phyloP scores from a whole-genome alignment of 2,888 invertebrate species.

The Chrysotoxum bicinctum region DNA sequence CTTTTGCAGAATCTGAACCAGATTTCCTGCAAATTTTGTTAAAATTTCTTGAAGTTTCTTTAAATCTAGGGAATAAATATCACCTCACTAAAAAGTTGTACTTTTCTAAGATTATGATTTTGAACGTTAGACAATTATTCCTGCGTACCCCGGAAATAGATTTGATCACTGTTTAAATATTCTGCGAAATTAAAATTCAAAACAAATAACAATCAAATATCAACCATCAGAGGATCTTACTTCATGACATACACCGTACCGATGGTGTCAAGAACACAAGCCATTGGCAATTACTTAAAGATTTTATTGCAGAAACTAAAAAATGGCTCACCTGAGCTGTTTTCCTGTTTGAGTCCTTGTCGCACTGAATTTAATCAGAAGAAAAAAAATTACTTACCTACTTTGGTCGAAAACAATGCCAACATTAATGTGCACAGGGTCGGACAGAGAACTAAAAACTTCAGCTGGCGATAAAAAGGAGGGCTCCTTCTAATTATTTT shows the following conservation, averaged over 20 bases:
- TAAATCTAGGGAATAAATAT: too few relatives aligned
- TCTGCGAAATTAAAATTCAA: constrained; percentile 31
- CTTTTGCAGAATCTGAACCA: too few relatives aligned
- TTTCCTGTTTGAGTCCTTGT: constrained; percentile 14
- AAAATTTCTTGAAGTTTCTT: too few relatives aligned
- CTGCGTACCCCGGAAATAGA: background rate
- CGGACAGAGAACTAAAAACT: background rate
- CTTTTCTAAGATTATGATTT: too few relatives aligned
- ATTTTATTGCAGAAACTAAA: constrained; percentile 60
- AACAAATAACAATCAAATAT: constrained; percentile 6
- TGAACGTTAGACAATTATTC: too few relatives aligned
- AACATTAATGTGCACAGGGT: background rate
- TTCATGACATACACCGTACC: constrained; percentile 8
- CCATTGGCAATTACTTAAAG: constrained; percentile 41
- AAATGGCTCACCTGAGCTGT: constrained; percentile 6
- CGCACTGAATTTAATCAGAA: background rate
- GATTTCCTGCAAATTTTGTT: too few relatives aligned
- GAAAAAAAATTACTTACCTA: background rate
- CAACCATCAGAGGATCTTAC: background rate
- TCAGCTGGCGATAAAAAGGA: background rate
- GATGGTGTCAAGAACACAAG: constrained; percentile 63
- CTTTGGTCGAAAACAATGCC: background rate
- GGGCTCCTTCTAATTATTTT: too few relatives aligned
- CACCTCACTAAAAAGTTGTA: too few relatives aligned
- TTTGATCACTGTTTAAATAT: background rate